Base-by-base conservation (phyloP, 1,140 invertebrate species). In the Sminthurinus signatus region DNA sequence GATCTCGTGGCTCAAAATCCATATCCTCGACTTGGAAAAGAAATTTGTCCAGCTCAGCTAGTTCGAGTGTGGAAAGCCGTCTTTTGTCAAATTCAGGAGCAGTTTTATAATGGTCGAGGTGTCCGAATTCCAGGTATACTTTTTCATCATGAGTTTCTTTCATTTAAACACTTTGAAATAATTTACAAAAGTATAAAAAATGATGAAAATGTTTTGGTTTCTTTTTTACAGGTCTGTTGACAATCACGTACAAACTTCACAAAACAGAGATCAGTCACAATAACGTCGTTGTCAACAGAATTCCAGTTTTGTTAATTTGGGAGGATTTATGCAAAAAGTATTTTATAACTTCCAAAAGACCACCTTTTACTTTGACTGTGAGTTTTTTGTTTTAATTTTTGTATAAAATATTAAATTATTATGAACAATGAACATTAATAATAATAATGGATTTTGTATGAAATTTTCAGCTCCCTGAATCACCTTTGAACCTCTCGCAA, bases 321-420 rank as follows among this genome's bases (percentile, higher is more conserved):
- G 62, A 57, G 29, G 62, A 68, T 17, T 14, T 71, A n/a, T 61
- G 51, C 44, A 21, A 55, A n/a, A 64, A 60, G 28, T 64, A 65
- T 39, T 52, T n/a, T 14, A 46, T 71, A n/a, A 71, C 46, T 23
- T 55, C 50, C 17, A 64, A 65, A 42, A 32, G 59, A 17, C 69
- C 69, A 19, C 2, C 52, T 17, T 70, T 60, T 57, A 70, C 67
- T 54, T 54, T 70, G 25, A 60, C 63, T 28, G 68, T 69, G 60
- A 65, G 59, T 46, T 23, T 48, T 60, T 32, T 21, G 4, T 21
- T 5, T 28, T 2, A 42, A 43, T 58, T 17, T 27, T 44, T 12
- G 1, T 8, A 28, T 44, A 12, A 1, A 17, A n/a, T 39, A 39
- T 39, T 27, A 32, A n/a, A 36, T 23, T 15, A 2, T 32, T 32